Percentiles rank a stretch among this genome's conserved stretches.
Evolutionary conservation across 2,797 vertebrate species (phyloP).

Genomic region (Brachymystax lenok): DNA sequence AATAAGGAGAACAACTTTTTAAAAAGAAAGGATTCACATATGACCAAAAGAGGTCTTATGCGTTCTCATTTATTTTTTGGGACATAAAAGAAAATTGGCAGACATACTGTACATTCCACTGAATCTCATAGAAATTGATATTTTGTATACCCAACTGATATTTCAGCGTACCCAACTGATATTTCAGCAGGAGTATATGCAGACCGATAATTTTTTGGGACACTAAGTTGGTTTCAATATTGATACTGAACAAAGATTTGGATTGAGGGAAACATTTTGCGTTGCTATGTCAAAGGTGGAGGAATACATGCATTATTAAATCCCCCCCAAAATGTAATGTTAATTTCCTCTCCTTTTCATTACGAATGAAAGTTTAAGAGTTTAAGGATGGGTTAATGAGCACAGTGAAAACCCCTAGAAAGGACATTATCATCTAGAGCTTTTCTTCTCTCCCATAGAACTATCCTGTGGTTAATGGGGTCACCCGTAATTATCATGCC

Average conservation of each 20-base stretch:
- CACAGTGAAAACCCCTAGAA: slow-evolving; percentile 21
- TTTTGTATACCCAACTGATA: too few species aligned
- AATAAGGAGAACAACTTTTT: too few species aligned
- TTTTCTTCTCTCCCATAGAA: slow-evolving; percentile 9
- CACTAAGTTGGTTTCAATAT: not conserved
- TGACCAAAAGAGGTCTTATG: too few species aligned
- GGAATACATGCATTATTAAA: not conserved
- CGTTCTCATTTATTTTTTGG: not conserved
- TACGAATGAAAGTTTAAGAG: slow-evolving; percentile 12
- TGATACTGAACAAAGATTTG: not conserved
- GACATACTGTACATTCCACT: too few species aligned
- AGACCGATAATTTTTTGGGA: not conserved
- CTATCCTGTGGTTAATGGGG: slow-evolving; percentile 34
- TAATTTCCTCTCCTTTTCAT: slow-evolving; percentile 12
- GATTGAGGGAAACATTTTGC: not conserved
- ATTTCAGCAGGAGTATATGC: not conserved
- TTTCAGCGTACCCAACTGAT: too few species aligned
- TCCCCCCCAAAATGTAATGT: not conserved
- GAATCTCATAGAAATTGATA: too few species aligned
- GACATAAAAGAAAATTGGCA: too few species aligned
- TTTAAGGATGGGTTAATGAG: slow-evolving; percentile 15
- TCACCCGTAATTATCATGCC: slow-evolving; percentile 30
- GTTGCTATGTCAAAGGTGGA: not conserved
- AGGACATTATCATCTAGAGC: slow-evolving; percentile 7
- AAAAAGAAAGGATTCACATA: too few species aligned